Evolutionary conservation across 2,797 vertebrate genomes (phyloP), one percentile per base, ranked within the genome.

Genomic region (Danio aesculapii): DNA sequence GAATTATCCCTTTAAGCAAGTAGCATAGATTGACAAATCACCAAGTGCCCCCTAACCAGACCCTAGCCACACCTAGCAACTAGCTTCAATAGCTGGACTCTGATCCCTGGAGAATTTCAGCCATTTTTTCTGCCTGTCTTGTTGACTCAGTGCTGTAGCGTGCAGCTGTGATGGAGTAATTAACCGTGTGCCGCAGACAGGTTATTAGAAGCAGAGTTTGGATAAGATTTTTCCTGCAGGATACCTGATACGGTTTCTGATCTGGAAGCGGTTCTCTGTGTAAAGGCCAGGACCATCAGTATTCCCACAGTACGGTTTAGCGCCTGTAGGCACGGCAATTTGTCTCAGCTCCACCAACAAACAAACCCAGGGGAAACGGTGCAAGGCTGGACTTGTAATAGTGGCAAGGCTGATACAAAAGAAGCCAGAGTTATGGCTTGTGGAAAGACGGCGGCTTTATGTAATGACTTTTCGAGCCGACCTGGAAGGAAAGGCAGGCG

Each of bases 331-430:
- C 80, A 75, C 50, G 44, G 64, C 83, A 82, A 84, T 84, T 84
- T 81, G 83, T 82, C 79, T 82, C 75, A 43, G 75, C 76, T 74
- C 50, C 75, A 19, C 59, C 70, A 78, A 76, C 75, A 84, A 82
- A 82, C 81, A 82, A 79, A 79, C 64, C 83, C 57, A 50, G 58
- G 75, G 75, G 69, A 68, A 70, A 52, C n/a, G 1, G 64, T 44
- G 70, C 79, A 79, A 84, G 76, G 80, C 83, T 78, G 55, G 76
- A 79, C 80, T 79, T 75, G 80, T 74, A 82, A 74, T 66, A 62
- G 80, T 70, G 49, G 76, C 6, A 53, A 71, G 76, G 53, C 80
- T 75, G 58, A 75, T 82, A 70, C 30, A 53, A 69, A 70, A 70
- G 71, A 30, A 75, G 39, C 58, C 49, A n/a, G 55, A 75, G 76